phyloP scores from a whole-genome alignment of 2,797 vertebrate species.

The Scomberomorus guttatus region DNA sequence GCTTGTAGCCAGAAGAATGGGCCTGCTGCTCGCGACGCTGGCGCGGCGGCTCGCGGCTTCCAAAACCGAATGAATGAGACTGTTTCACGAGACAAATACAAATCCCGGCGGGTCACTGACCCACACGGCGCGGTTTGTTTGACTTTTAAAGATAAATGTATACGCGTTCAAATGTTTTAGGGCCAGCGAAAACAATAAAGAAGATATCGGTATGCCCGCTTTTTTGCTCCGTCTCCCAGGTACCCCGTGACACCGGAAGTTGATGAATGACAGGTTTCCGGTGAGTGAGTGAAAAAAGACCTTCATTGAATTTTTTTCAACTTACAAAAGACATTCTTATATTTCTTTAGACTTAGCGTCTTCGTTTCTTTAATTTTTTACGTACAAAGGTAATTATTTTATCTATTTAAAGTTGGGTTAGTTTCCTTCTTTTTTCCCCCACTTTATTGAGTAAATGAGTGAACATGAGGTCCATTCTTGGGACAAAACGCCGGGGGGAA shows the following conservation, averaged over 20 bases:
- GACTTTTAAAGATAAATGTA: constrained; percentile 22
- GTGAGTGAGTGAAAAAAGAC: background rate
- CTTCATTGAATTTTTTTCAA: background rate
- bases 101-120: constrained; percentile 2
- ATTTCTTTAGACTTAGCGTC: no score
- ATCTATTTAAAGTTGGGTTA: no score
- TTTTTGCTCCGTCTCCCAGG: constrained; percentile 78
- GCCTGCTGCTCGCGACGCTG: constrained; percentile 60
- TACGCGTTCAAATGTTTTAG: constrained; percentile 19
- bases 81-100: constrained; percentile 22
- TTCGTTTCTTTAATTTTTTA: no score
- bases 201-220: constrained; percentile 80
- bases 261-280: constrained; percentile 71
- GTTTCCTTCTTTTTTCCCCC: no score
- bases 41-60: constrained; percentile 45
- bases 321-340: background rate
- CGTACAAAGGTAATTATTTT: no score
- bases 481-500: no score
- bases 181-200: constrained; percentile 60
- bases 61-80: constrained; percentile 73
- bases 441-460: no score
- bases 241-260: constrained; percentile 82
- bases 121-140: background rate
- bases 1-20: constrained; percentile 77
- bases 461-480: no score